A percentile compares a stretch with the other conserved stretches of the same genome.
These are phyloP conservation scores for Meiosimyza decipiens DNA, from an alignment of 2,888 invertebrate species.

Conservation along the genomic window DNA sequence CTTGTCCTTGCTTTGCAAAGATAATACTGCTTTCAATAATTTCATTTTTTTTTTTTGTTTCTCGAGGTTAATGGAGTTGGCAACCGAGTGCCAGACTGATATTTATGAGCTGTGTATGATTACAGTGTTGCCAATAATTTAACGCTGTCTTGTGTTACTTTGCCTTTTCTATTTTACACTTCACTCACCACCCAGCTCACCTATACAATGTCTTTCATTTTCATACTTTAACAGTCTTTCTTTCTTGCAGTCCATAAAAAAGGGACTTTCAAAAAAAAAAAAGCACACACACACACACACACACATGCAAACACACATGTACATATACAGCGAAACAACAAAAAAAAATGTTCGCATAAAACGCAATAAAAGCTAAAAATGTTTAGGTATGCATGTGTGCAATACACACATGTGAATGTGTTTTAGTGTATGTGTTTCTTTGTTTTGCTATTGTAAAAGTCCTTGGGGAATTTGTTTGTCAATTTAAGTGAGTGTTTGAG, in stretches of 20 bases:
- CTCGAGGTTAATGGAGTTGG: slow-evolving; percentile 24
- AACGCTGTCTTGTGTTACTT: slow-evolving; percentile 11
- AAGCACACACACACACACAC: background rate
- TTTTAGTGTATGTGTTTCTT: background rate
- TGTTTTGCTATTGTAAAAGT: slow-evolving; percentile 19
- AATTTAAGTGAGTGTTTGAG: slow-evolving; percentile 47
- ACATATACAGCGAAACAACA: background rate
- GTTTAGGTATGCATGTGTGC: background rate
- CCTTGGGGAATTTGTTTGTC: slow-evolving; percentile 48
- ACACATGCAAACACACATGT: no score
- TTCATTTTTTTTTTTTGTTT: slow-evolving; percentile 7
- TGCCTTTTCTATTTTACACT: slow-evolving; percentile 18
- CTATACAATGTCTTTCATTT: background rate
- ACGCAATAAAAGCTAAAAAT: slow-evolving; percentile 6
- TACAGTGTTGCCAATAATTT: slow-evolving; percentile 34
- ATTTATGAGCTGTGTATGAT: slow-evolving; percentile 39
- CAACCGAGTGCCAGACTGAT: slow-evolving; percentile 30
- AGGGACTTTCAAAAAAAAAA: background rate
- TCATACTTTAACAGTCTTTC: background rate
- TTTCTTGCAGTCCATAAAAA: slow-evolving; percentile 2
- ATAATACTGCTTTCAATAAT: no score
- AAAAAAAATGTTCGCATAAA: background rate
- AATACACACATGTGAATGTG: background rate
- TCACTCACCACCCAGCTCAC: background rate
- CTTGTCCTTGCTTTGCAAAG: no score